Base-by-base conservation (phyloP, 2,888 invertebrate genomes). In the Branchinecta sandiegonensis region DNA sequence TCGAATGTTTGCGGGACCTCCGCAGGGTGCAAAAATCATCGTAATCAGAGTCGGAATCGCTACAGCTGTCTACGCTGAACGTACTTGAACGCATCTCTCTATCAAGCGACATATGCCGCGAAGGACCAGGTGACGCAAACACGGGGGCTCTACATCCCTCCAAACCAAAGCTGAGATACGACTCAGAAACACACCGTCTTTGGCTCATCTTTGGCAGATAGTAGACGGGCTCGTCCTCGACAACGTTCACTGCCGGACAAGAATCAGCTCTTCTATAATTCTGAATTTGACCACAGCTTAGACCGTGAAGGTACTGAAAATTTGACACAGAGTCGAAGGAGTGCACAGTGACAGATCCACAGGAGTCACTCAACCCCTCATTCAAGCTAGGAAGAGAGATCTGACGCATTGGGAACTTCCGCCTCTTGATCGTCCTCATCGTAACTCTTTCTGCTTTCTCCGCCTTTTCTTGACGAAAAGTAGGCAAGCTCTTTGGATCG, bases 351-450 rank as follows among this genome's bases (percentile, higher is more conserved):
- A 56, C 63, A 56, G 63, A 56, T 8, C 63, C 63, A 56, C 63
- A 56, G 8, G 63, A 56, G 23, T 56, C 63, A 56, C 63, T 56
- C 23, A 56, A 56, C 14, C 63, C 63, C n/a, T 56, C 63, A 56
- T 56, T 56, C 63, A 56, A 56, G 23, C 10, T 56, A 9, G 63
- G 63, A 23, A 56, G 8, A 23, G 63, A 56, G 63, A 56, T 56
- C n/a, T 56, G 63, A 23, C 63, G 63, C n/a, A 17, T 17, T 23
- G 63, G 63, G 63, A 56, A 56, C 63, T 56, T 56, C n/a, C 63
- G 63, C 63, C 63, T n/a, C 10, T 56, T 56, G 63, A 56, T 23
- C 23, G 63, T 56, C 23, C 23, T 56, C 63, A 56, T 56, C 14
- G 63, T 56, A n/a, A 23, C 23, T 56, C 10, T 56, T 56, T 23